Percentiles rank a stretch among this genome's conserved stretches.
Conservation (phyloP, 2,113 vertebrate species). For the Hipposideros armiger region DNA sequence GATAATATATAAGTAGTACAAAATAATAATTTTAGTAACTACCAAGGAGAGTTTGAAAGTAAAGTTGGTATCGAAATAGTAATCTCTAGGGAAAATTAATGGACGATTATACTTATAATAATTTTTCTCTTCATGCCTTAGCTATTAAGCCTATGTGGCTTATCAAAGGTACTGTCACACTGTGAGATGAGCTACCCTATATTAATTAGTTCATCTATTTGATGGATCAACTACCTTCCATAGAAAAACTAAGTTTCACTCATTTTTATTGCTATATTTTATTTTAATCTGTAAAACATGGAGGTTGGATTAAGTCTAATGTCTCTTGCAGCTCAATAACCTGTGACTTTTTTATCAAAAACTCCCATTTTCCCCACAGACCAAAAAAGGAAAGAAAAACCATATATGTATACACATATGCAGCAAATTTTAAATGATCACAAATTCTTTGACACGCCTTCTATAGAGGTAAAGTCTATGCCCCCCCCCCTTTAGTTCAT, state of each 20-base stretch:
- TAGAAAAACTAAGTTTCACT: constrained; percentile 22
- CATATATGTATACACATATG: neutral
- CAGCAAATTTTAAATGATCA: constrained; percentile 1
- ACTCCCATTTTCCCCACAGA: neutral
- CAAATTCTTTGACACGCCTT: neutral
- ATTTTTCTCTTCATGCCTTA: constrained; percentile 40
- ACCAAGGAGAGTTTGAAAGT: constrained; percentile 46
- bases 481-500: neutral
- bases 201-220: constrained; percentile 42
- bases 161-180: constrained; percentile 44
- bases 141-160: neutral
- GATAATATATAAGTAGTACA: neutral
- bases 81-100: constrained; percentile 39
- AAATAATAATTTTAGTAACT: constrained; percentile 49
- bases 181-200: neutral
- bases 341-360: neutral
- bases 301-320: neutral
- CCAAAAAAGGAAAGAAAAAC: neutral
- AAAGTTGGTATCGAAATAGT: constrained; percentile 15
- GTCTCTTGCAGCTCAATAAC: neutral
- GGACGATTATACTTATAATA: neutral
- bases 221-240: neutral
- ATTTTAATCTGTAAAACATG: neutral
- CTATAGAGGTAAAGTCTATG: neutral
- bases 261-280: neutral